phyloP scores from a whole-genome alignment of 2,797 vertebrate species.

The Holocentrus rufus region DNA sequence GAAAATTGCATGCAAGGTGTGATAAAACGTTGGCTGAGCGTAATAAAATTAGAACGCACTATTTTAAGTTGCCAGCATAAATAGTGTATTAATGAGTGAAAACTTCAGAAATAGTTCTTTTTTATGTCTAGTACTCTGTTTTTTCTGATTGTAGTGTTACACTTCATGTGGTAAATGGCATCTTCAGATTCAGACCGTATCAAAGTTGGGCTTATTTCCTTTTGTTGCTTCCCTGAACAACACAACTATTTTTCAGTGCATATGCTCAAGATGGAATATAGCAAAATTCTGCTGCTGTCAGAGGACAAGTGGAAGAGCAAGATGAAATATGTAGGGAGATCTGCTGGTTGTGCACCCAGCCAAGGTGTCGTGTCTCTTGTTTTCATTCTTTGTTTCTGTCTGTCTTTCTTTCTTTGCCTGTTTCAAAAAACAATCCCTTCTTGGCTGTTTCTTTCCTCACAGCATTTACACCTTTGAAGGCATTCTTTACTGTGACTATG shows the following conservation, averaged over 20 bases:
- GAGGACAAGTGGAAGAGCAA: constrained; percentile 37
- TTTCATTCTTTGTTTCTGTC: constrained; percentile 18
- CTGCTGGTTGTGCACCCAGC: not conserved
- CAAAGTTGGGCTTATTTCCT: constrained; percentile 40
- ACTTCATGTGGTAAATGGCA: constrained; percentile 38
- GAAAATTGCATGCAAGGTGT: constrained; percentile 15
- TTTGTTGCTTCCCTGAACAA: constrained; percentile 48
- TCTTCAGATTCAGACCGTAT: constrained; percentile 37
- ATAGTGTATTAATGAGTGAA: constrained; percentile 13
- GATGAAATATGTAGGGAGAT: constrained; percentile 52
- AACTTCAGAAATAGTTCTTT: not conserved
- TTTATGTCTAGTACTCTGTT: not conserved
- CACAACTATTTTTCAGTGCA: constrained; percentile 27
- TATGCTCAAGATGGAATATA: constrained; percentile 34
- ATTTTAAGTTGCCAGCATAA: constrained; percentile 28
- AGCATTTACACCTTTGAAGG: constrained; percentile 3
- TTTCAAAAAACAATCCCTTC: not conserved
- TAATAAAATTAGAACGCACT: constrained; percentile 33
- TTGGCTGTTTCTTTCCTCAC: not conserved
- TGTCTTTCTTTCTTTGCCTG: not conserved
- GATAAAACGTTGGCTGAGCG: constrained; percentile 29
- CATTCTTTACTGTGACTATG: constrained; percentile 21
- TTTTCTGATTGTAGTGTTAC: constrained; percentile 25
- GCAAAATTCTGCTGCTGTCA: constrained; percentile 51
- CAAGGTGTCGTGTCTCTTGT: constrained; percentile 17